Percentiles rank a stretch among this genome's conserved stretches.
Conservation (phyloP, 2,888 invertebrate genomes). For the Lepeophtheirus nordmannii region DNA sequence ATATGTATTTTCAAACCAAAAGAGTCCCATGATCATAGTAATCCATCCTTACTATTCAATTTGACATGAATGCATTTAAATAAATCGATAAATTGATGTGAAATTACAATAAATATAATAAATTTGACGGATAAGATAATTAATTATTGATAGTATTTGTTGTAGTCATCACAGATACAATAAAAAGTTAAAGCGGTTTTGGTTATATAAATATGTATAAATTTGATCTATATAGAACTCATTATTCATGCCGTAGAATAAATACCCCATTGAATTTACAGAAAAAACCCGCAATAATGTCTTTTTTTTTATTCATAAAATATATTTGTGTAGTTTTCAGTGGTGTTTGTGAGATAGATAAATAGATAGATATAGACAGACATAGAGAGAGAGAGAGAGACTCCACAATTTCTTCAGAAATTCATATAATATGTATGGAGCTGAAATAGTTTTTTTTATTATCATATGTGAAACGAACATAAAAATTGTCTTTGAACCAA, state of each 20-base stretch:
- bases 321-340: not conserved
- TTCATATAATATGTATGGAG: not conserved
- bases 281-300: too few species aligned
- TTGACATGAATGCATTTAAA: too few species aligned
- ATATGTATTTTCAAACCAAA: too few species aligned
- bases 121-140: too few species aligned
- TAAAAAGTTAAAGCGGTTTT: slow-evolving; percentile 6
- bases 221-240: too few species aligned
- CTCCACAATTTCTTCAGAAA: not conserved
- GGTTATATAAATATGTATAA: not conserved
- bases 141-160: not conserved
- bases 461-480: not conserved
- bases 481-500: not conserved
- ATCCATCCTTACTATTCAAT: too few species aligned
- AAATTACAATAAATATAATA: too few species aligned
- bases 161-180: slow-evolving; percentile 4
- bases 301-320: too few species aligned
- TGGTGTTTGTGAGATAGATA: not conserved
- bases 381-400: not conserved
- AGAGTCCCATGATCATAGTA: too few species aligned
- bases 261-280: too few species aligned
- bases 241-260: too few species aligned
- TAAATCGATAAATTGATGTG: too few species aligned
- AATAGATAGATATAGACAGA: not conserved
- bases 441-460: not conserved